phyloP scores from a whole-genome alignment of 2,113 vertebrate species.

The Alouatta palliata region DNA sequence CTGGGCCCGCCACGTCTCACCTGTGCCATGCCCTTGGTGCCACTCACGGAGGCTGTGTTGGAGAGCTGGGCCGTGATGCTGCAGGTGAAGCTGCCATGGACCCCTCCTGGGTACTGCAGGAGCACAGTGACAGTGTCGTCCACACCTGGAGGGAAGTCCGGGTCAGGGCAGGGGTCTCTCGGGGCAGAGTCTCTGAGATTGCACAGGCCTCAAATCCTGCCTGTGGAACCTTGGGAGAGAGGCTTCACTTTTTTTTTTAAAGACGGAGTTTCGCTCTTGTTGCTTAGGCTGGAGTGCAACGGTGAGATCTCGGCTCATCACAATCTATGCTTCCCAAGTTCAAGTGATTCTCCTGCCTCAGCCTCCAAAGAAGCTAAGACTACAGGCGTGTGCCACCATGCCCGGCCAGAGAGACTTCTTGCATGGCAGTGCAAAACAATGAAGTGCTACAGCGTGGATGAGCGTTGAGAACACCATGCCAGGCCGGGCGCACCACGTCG shows the following conservation, averaged over 20 bases:
- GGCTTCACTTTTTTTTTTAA: no score
- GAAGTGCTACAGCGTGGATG: not conserved
- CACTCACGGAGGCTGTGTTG: slow-evolving; percentile 83
- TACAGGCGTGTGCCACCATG: no score
- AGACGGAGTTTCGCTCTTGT: no score
- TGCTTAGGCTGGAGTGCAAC: no score
- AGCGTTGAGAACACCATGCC: not conserved
- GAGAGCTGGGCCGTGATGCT: slow-evolving; percentile 69
- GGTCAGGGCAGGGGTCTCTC: no score
- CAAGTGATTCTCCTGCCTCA: no score
- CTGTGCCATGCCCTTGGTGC: slow-evolving; percentile 87
- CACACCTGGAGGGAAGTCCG: slow-evolving; percentile 47
- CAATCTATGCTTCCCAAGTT: no score
- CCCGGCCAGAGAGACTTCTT: not conserved
- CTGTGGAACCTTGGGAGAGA: not conserved
- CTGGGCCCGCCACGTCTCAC: slow-evolving; percentile 48
- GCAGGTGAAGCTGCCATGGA: slow-evolving; percentile 61
- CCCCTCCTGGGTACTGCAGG: slow-evolving; percentile 67
- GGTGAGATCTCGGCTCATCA: no score
- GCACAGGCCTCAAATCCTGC: not conserved
- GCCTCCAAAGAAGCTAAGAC: no score
- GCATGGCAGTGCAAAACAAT: not conserved
- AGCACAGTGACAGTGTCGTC: slow-evolving; percentile 48
- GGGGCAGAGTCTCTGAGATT: not conserved
- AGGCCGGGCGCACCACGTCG: rapidly evolving